A percentile compares a stretch with the other conserved stretches of the same genome.
phyloP scores from a whole-genome alignment of 37 sponge, comb jelly and placozoan species.

The Axinella damicornis region DNA sequence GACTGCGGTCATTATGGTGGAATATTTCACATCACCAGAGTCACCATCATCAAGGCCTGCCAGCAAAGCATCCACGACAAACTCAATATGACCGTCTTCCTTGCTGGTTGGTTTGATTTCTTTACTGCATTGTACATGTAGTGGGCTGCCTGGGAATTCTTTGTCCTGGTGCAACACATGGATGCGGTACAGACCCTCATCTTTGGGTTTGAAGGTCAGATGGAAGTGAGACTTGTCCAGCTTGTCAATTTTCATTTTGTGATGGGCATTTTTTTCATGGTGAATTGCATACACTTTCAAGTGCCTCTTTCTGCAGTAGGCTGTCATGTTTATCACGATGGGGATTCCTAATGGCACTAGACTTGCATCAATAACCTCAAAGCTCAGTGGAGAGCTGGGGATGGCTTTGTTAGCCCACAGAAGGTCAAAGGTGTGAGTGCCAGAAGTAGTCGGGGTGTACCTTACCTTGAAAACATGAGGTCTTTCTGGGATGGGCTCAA shows the following conservation, averaged over 20 bases:
- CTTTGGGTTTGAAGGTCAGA: constrained; percentile 52
- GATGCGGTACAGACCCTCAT: constrained; percentile 59
- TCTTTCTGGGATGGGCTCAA: neutral
- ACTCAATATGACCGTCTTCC: neutral
- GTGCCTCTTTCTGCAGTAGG: constrained; percentile 48
- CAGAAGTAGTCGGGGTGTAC: constrained; percentile 61
- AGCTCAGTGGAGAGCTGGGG: constrained; percentile 56
- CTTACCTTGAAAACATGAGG: constrained; percentile 37
- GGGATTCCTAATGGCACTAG: constrained; percentile 24
- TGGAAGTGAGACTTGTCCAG: constrained; percentile 32
- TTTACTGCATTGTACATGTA: constrained; percentile 1
- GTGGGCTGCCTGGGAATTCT: constrained; percentile 57
- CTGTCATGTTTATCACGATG: constrained; percentile 45
- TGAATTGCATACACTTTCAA: constrained; percentile 45
- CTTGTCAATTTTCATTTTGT: constrained; percentile 74
- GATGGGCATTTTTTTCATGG: constrained; percentile 18
- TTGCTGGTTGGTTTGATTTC: too few species aligned
- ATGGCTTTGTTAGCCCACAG: constrained; percentile 53
- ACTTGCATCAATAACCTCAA: constrained; percentile 30
- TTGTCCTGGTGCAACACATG: constrained; percentile 29
- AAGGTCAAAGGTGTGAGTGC: constrained; percentile 50
- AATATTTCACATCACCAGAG: neutral
- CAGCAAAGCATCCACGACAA: constrained; percentile 5
- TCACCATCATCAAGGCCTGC: neutral
- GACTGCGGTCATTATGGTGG: constrained; percentile 7